phyloP scores from a whole-genome alignment of 1,140 invertebrate species.

The Theocolax elegans region DNA sequence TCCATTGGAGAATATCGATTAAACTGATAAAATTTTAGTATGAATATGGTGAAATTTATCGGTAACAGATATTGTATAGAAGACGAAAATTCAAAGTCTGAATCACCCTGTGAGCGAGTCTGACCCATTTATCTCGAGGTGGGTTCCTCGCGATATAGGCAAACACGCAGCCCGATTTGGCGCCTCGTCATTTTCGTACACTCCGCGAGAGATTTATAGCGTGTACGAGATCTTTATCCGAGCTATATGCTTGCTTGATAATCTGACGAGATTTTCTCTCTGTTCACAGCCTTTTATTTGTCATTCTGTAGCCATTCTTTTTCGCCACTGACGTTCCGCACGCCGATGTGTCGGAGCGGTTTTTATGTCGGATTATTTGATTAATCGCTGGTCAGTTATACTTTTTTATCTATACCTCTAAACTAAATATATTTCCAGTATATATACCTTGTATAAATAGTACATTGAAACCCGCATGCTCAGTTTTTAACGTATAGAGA shows the following conservation, averaged over 20 bases:
- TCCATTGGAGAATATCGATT: too few species aligned
- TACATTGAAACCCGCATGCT: too few species aligned
- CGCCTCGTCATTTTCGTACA: slow-evolving; percentile 40
- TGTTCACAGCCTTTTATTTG: slow-evolving; percentile 1
- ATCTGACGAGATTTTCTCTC: slow-evolving; percentile 30
- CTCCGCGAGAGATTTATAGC: not conserved
- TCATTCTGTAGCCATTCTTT: not conserved
- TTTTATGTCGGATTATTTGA: too few species aligned
- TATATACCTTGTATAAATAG: too few species aligned
- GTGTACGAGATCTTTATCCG: slow-evolving; percentile 13
- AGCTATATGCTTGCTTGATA: not conserved
- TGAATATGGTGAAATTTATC: too few species aligned
- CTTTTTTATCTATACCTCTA: too few species aligned
- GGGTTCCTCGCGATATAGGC: not conserved
- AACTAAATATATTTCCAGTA: too few species aligned
- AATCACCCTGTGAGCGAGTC: slow-evolving; percentile 11
- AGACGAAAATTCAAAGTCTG: not conserved
- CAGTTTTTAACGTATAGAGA: too few species aligned
- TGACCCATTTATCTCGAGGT: slow-evolving; percentile 44
- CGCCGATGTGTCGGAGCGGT: slow-evolving; percentile 23
- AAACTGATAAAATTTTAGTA: too few species aligned
- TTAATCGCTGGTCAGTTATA: too few species aligned
- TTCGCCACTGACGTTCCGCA: not conserved
- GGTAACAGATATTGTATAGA: too few species aligned
- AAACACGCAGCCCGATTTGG: slow-evolving; percentile 6